Conservation (phyloP, 2,797 vertebrate genomes). For the Streptopelia turtur region DNA sequence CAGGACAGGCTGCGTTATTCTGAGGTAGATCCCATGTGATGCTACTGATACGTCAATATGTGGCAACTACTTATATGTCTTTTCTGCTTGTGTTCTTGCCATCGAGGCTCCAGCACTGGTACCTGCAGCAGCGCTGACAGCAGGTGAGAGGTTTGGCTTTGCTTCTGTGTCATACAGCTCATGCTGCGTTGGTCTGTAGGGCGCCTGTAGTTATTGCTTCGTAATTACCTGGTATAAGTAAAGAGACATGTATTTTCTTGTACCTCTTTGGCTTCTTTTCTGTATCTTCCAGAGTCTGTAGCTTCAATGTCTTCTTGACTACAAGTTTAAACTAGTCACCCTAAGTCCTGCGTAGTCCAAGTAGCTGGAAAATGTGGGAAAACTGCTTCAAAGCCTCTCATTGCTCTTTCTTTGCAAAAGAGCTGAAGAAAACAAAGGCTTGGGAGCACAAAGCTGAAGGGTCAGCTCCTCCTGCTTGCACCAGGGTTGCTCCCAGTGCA, state of each 20-base stretch:
- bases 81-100: constrained; percentile 67
- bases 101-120: constrained; percentile 41
- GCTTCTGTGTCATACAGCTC: neutral
- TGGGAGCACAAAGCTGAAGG: neutral
- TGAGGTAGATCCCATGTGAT: neutral
- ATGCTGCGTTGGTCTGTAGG: neutral
- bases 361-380: neutral
- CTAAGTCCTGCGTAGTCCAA: neutral
- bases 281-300: neutral
- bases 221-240: neutral
- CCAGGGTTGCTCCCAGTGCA: neutral
- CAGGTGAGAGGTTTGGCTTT: constrained; percentile 56
- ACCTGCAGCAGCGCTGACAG: constrained; percentile 28
- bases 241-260: neutral
- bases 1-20: neutral
- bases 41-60: neutral
- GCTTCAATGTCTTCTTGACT: neutral
- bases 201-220: neutral
- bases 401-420: neutral
- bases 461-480: neutral
- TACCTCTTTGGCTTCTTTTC: neutral
- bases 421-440: neutral
- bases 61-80: constrained; percentile 24
- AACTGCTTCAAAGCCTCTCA: neutral
- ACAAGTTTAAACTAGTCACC: neutral